Evolutionary conservation across 2,888 invertebrate species (phyloP), one percentile per base, ranked within the genome.

Genomic region (Eurois occulta): DNA sequence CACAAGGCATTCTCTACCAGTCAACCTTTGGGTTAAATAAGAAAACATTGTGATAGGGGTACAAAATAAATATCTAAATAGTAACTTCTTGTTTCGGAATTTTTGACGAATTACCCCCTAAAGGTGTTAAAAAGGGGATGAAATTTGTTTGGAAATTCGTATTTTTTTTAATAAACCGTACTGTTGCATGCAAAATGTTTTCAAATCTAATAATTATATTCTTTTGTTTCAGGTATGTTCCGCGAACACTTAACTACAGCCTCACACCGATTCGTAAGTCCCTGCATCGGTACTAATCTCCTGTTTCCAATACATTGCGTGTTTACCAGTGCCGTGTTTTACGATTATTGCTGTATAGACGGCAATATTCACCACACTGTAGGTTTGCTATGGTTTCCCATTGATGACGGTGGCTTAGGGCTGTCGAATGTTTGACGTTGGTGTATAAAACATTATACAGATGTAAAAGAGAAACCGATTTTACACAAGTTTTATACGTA

Each of bases 151-250:
- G 28, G 16, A 7, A 2, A 58, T 28, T 18, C 16, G 2, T n/a
- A n/a, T 58, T 1, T 1, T 58, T 28, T 58, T 58, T 28, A 58
- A 7, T 0, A 28, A 28, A 6, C 28, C 55, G 13, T 10, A 10
- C 24, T 24, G 10, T 3, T 24, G 7, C 18, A 7, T 58, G 18
- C 28, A 21, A 21, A 64, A 64, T 64, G 38, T 8, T 65, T 41
- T 1, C 64, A 52, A 60, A 18, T 35, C 66, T 79, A 55, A 81
- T 41, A 68, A 75, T 52, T 24, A n/a, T 16, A 13, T 76, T 77
- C 71, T 71, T 65, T 90, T 90, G 83, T 93, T 93, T 35, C 92
- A 93, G 93, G 93, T 93, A 93, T 87, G 80, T 86, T 58, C n/a
- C 35, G 13, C 32, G 46, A 55, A 21, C 38, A 62, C 65, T 46